Evolutionary conservation across 2,113 vertebrate species (phyloP).

Genomic region (Mus pahari): DNA sequence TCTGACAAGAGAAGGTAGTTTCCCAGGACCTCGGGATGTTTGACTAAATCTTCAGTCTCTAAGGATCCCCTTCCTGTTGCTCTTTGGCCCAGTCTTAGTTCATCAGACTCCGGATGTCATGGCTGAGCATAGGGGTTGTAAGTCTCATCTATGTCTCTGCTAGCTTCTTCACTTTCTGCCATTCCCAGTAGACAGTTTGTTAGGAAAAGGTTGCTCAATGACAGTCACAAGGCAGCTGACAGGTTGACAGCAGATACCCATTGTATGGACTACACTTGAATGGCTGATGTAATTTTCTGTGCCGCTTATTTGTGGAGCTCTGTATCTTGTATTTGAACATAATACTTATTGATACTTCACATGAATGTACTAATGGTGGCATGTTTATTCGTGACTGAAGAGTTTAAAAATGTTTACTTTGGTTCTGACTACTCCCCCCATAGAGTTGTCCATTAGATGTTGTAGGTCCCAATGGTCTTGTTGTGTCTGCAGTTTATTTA

Average conservation of each 20-base stretch:
- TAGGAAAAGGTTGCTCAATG: not conserved
- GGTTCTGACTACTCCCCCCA: not conserved
- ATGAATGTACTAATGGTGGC: no score
- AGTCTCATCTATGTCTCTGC: not conserved
- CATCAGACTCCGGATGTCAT: not conserved
- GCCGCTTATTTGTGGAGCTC: not conserved
- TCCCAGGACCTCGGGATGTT: not conserved
- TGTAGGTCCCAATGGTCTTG: not conserved
- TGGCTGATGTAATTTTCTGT: not conserved
- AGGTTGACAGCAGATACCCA: no score
- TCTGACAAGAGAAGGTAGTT: slow-evolving; percentile 44
- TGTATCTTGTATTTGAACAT: not conserved
- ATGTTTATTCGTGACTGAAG: not conserved
- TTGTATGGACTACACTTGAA: not conserved
- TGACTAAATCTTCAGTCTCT: slow-evolving; percentile 15
- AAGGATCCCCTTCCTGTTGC: not conserved
- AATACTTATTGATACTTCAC: not conserved
- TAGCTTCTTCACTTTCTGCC: not conserved
- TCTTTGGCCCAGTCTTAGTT: not conserved
- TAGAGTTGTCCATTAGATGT: not conserved
- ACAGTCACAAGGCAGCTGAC: fast-evolving
- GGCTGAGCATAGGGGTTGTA: not conserved
- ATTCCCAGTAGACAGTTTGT: not conserved
- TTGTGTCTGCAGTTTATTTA: not conserved
- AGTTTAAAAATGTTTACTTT: not conserved